Base-by-base conservation (phyloP, 2,113 vertebrate genomes). In the Delphinus delphis region DNA sequence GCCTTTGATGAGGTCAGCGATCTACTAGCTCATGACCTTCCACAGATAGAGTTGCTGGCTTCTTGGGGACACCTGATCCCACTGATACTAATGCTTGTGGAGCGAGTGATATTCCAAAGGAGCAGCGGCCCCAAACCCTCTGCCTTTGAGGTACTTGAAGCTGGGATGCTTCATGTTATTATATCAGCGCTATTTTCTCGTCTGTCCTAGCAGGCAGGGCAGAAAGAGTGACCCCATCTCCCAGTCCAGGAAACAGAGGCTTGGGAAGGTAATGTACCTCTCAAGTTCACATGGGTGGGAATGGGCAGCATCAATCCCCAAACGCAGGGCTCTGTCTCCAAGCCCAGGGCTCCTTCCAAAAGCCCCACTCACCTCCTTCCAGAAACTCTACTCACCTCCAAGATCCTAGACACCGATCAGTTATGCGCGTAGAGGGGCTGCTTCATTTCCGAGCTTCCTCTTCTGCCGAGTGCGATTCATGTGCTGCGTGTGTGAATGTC, bases 401-500 rank as follows among this genome's bases (percentile, higher is more conserved):
- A 4, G 50, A 6, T 3, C 81, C 36, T 9, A 2, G 36, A 13
- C 23, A 2, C 10, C 1, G 12, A 15, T 3, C 3, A 3, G 3
- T 28, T 20, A 5, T 0, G 13, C 1, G 26, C 9, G 0, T 38
- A n/a, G 71, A 26, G 25, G 17, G 5, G 38, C 7, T 0, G 6
- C 41, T 23, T 41, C 3, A 0, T 50, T 3, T 26, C 50, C 0
- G 0, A 21, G 31, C 21, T n/a, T 47, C 3, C 36, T 58, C 38
- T 76, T 31, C 55, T 3, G 0, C 41, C 83, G 15, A 1, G 15
- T 28, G 86, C 15, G 55, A 63, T 17, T 4, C 3, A 0, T 1
- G 38, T 8, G 23, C 58, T n/a, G 2, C 0, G 8, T 12, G 26
- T 53, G 2, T 0, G 18, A 3, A 28, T 0, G 0, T 58, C 28